Percentiles rank a stretch among this genome's conserved stretches.
These are phyloP conservation scores for Crossocerus cetratus DNA, from an alignment of 2,888 invertebrate genomes.

Conservation along the genomic window DNA sequence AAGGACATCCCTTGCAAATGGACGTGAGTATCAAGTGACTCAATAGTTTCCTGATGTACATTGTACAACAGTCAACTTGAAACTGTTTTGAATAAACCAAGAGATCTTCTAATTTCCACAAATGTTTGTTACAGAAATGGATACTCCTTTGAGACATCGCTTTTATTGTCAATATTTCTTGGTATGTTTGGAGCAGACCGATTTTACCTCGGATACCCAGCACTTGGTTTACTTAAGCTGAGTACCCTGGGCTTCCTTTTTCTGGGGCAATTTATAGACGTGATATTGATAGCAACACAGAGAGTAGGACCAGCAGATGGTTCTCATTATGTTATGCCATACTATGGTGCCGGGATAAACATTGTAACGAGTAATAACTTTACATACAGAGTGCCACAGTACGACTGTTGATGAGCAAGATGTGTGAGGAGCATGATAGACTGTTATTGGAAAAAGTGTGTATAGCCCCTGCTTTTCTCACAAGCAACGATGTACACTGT, in stretches of 20 bases:
- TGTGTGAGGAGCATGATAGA: slow-evolving; percentile 14
- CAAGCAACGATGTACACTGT: slow-evolving; percentile 56
- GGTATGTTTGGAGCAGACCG: slow-evolving; percentile 99
- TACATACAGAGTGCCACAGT: slow-evolving; percentile 88
- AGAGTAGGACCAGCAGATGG: slow-evolving; percentile 96
- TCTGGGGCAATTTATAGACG: slow-evolving; percentile 95
- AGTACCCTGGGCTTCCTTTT: slow-evolving; percentile 98
- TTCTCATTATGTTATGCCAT: slow-evolving; percentile 94
- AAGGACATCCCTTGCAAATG: slow-evolving; percentile 93
- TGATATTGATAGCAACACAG: slow-evolving; percentile 96
- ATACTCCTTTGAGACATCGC: slow-evolving; percentile 93
- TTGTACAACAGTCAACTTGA: no score
- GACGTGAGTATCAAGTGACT: slow-evolving; percentile 85
- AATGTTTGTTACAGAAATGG: slow-evolving; percentile 86
- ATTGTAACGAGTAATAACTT: slow-evolving; percentile 90
- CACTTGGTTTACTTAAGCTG: slow-evolving; percentile 94
- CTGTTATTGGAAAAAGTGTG: slow-evolving; percentile 28
- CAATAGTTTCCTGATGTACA: no score
- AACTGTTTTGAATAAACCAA: no score
- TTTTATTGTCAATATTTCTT: slow-evolving; percentile 95
- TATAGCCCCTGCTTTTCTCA: slow-evolving; percentile 42
- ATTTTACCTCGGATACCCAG: slow-evolving; percentile 99
- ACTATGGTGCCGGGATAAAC: slow-evolving; percentile 92
- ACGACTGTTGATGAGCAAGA: slow-evolving; percentile 82
- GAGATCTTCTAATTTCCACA: no score